Percentiles rank a stretch among this genome's conserved stretches.
Evolutionary conservation across 2,888 invertebrate genomes (phyloP).

Genomic region (Odontomyia ornata): DNA sequence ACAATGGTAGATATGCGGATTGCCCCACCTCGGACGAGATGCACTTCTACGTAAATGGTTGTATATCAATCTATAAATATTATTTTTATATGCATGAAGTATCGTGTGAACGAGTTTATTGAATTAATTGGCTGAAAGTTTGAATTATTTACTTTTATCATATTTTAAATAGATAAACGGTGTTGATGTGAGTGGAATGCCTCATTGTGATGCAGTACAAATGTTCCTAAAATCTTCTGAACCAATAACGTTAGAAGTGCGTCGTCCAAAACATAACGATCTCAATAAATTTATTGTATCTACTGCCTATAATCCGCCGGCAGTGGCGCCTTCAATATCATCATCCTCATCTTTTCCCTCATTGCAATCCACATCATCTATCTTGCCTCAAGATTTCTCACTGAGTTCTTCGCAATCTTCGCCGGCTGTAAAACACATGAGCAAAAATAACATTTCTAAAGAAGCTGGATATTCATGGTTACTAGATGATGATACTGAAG

Average conservation of each 20-base stretch:
- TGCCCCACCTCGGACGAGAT: too few species aligned
- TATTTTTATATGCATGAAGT: too few species aligned
- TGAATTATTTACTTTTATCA: too few species aligned
- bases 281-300: slow-evolving; percentile 41
- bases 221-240: slow-evolving; percentile 70
- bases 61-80: too few species aligned
- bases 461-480: neutral
- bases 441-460: neutral
- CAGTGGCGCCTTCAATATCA: neutral
- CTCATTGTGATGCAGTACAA: slow-evolving; percentile 70
- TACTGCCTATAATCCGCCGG: slow-evolving; percentile 40
- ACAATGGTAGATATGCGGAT: too few species aligned
- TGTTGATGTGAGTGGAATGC: slow-evolving; percentile 69
- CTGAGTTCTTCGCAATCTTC: neutral
- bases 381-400: neutral
- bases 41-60: too few species aligned
- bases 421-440: neutral
- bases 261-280: slow-evolving; percentile 61
- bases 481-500: neutral
- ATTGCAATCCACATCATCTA: neutral
- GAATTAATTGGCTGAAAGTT: too few species aligned
- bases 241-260: slow-evolving; percentile 70
- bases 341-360: slow-evolving; percentile 39
- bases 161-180: slow-evolving; percentile 67
- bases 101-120: too few species aligned